Percentiles rank a stretch among this genome's conserved stretches.
Conservation (phyloP, 2,797 vertebrate genomes). For the Cyprinodon diabolis region DNA sequence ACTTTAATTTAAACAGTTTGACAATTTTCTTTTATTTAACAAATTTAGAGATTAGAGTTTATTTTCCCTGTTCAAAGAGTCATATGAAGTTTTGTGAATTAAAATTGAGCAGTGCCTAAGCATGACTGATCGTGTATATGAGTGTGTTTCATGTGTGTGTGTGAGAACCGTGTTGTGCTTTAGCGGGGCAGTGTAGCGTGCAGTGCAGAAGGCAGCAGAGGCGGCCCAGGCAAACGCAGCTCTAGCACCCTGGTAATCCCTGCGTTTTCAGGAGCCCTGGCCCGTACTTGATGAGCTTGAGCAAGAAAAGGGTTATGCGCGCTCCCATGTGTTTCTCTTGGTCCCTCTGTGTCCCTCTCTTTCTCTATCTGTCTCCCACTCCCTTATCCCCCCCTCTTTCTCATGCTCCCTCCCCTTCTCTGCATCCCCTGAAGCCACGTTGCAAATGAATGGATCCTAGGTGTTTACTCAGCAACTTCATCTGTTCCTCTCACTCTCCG, state of each 20-base stretch:
- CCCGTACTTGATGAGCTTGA: constrained; percentile 99
- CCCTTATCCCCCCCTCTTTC: constrained; percentile 78
- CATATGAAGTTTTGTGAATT: constrained; percentile 37
- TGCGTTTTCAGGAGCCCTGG: constrained; percentile 98
- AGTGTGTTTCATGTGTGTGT: constrained; percentile 62
- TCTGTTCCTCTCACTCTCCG: constrained; percentile 50
- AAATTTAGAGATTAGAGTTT: background rate
- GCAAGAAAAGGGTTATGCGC: constrained; percentile 91
- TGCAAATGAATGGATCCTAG: constrained; percentile 87
- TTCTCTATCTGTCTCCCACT: constrained; percentile 61
- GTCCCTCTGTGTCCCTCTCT: constrained; percentile 61
- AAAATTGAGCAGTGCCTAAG: constrained; percentile 35
- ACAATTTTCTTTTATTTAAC: background rate
- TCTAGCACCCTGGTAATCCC: constrained; percentile 92
- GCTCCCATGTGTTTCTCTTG: constrained; percentile 67
- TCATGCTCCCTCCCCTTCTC: constrained; percentile 62
- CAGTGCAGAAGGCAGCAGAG: constrained; percentile 85
- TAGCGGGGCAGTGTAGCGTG: constrained; percentile 83
- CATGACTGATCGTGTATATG: constrained; percentile 36
- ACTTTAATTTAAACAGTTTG: background rate
- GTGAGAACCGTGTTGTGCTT: constrained; percentile 79
- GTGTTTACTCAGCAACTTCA: constrained; percentile 92
- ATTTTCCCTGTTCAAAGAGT: constrained; percentile 10
- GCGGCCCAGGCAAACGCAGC: constrained; percentile 78
- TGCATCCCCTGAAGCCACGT: constrained; percentile 78